Base-by-base conservation (phyloP, 2,888 invertebrate species). In the Leptopterna dolabrata region DNA sequence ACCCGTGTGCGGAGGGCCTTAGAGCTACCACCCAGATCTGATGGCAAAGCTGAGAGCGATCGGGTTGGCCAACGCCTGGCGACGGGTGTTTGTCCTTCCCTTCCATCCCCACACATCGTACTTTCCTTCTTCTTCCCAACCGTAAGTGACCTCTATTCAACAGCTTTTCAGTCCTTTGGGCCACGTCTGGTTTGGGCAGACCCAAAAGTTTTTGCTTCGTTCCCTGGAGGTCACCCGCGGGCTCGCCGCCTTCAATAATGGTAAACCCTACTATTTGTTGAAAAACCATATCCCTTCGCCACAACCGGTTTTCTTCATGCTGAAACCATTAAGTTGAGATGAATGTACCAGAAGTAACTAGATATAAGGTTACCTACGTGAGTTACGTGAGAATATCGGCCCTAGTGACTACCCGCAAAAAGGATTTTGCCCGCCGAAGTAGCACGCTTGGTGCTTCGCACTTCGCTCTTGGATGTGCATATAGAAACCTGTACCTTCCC, bases 1-100 rank as follows among this genome's bases (percentile, higher is more conserved):
- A n/a, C n/a, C n/a, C n/a, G n/a, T n/a, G n/a, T n/a, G n/a, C n/a
- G n/a, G n/a, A n/a, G n/a, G n/a, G n/a, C n/a, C n/a, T n/a, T n/a
- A 63, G 63, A 63, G 63, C 19, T 6, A 63, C 63, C 63, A 7
- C 24, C 63, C 63, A 9, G 0, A 24, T n/a, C 4, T 63, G 63
- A 63, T 24, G 63, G 63, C 24, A 19, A n/a, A 51, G n/a, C 16
- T 1, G 51, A 51, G 51, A 51, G 51, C 63, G 73, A 30, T 41
- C 73, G 73, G 73, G 29, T 36, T 19, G 73, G 73, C 29, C 73
- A 73, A 73, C 29, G 73, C 73, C 41, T 73, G 73, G 16, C 27
- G 73, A 73, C 73, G 73, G 73, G 41, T 36, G 73, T 73, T 73
- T 73, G 73, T 73, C 41, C 36, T 36, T 16, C 73, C 73, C 41